Conservation (phyloP, 2,113 vertebrate genomes). For the Sorex fumeus region DNA sequence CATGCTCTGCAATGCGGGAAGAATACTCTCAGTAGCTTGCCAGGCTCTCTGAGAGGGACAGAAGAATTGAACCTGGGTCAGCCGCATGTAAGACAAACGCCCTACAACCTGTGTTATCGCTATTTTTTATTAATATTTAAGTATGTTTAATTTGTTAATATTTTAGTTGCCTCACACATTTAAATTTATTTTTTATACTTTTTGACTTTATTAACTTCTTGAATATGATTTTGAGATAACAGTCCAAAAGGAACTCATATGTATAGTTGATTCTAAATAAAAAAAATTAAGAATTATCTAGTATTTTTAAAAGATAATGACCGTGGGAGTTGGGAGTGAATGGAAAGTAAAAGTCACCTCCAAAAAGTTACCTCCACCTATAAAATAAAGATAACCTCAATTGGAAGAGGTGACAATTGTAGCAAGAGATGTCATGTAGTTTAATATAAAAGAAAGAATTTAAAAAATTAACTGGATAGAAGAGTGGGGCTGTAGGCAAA, state of each 20-base stretch:
- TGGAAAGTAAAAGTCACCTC: neutral
- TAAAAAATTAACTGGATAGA: neutral
- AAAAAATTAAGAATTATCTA: neutral
- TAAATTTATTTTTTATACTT: neutral
- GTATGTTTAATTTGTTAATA: no score
- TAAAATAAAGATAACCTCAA: neutral
- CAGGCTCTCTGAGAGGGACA: no score
- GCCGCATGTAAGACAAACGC: no score
- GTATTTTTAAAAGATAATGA: neutral
- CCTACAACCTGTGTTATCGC: no score
- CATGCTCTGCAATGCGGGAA: no score
- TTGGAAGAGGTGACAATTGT: neutral
- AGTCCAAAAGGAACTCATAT: neutral
- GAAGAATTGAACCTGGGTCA: no score
- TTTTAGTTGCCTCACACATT: no score
- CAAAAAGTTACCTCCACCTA: neutral
- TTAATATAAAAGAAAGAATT: neutral
- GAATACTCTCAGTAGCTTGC: no score
- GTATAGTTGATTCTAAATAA: neutral
- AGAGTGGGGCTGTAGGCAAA: neutral
- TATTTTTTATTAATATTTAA: no score
- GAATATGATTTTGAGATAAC: neutral
- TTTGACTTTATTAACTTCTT: conserved; percentile 47
- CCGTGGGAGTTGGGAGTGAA: neutral
- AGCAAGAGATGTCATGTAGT: no score